Evolutionary conservation across 1,140 invertebrate genomes (phyloP).

Genomic region (Agrilus planipennis): DNA sequence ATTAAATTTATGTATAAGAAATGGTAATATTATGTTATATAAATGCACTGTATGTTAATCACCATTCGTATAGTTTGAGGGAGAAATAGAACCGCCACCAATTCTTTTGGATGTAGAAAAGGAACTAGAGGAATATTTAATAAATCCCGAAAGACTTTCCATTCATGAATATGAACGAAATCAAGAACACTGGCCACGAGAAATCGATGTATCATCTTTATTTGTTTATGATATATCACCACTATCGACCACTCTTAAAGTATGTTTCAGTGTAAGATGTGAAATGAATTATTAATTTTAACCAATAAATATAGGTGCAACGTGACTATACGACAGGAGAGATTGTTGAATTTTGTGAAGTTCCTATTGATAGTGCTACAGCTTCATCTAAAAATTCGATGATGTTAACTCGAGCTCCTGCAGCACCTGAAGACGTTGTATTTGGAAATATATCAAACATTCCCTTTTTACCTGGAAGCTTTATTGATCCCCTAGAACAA

Average conservation of each 20-base stretch:
- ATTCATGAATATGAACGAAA: slow-evolving; percentile 48
- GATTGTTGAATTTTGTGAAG: slow-evolving; percentile 56
- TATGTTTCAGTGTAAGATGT: slow-evolving; percentile 14
- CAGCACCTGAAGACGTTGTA: slow-evolving; percentile 44
- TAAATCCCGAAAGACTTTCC: slow-evolving; percentile 46
- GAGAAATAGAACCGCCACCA: too few species aligned
- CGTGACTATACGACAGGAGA: slow-evolving; percentile 59
- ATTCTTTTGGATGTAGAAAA: slow-evolving; percentile 43
- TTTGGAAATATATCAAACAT: slow-evolving; percentile 58
- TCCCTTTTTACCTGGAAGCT: slow-evolving; percentile 72
- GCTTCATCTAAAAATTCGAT: slow-evolving; percentile 62
- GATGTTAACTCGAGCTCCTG: slow-evolving; percentile 54
- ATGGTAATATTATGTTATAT: too few species aligned
- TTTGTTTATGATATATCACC: slow-evolving; percentile 39
- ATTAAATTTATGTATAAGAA: too few species aligned
- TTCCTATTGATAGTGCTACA: slow-evolving; percentile 44
- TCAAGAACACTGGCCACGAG: slow-evolving; percentile 45
- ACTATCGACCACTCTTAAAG: slow-evolving; percentile 38
- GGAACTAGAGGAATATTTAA: slow-evolving; percentile 45
- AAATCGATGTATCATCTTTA: slow-evolving; percentile 38
- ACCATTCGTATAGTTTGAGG: too few species aligned
- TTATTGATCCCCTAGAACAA: slow-evolving; percentile 44
- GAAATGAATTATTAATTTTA: background rate
- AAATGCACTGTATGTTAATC: too few species aligned
- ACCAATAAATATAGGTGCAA: slow-evolving; percentile 37